phyloP scores from a whole-genome alignment of 2,113 vertebrate genomes.

The Channa maculata region DNA sequence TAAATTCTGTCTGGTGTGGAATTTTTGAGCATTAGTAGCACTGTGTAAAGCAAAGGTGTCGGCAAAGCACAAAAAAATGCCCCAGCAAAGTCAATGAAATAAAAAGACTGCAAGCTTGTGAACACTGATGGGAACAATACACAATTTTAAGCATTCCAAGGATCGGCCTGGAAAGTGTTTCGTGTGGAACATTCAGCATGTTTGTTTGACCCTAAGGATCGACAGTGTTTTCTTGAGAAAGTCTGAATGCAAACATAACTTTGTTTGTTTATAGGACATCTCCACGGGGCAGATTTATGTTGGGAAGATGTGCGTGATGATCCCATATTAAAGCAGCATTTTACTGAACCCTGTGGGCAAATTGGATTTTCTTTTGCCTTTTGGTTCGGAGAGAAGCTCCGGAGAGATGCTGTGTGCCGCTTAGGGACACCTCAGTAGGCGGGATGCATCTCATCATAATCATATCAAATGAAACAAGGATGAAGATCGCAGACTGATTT shows the following conservation, averaged over 20 bases:
- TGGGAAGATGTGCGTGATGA: background rate
- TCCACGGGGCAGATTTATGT: background rate
- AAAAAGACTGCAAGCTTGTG: background rate
- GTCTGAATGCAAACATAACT: background rate
- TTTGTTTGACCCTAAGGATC: background rate
- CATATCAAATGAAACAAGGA: conserved; percentile 24
- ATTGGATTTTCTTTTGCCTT: background rate
- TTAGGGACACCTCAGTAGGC: background rate
- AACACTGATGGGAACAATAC: background rate
- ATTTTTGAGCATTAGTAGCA: too few species aligned
- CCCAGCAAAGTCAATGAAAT: background rate
- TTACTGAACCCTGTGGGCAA: background rate
- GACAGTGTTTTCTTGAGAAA: background rate
- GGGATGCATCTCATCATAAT: background rate
- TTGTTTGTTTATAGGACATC: background rate
- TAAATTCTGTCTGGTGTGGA: too few species aligned
- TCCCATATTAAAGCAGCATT: background rate
- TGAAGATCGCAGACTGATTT: conserved; percentile 4
- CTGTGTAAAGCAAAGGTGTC: too few species aligned
- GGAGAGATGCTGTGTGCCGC: background rate
- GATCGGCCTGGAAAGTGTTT: background rate
- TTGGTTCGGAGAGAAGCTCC: background rate
- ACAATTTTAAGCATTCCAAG: too few species aligned
- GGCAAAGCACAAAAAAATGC: too few species aligned
- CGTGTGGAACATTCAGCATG: background rate